Evolutionary conservation across 2,888 invertebrate species (phyloP).

Genomic region (Corbicula japonica): DNA sequence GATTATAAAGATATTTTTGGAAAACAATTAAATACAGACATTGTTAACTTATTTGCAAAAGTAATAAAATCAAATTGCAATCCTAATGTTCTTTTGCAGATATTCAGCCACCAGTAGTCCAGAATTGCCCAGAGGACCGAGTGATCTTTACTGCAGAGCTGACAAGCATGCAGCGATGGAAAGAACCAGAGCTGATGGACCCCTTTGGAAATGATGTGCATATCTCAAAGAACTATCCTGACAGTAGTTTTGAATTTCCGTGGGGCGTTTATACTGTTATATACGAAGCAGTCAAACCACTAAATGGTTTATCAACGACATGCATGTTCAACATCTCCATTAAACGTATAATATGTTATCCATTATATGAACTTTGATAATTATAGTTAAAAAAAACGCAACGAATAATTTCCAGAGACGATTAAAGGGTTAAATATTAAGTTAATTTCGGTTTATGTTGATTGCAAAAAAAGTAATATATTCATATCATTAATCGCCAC

Average conservation of each 20-base stretch:
- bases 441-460: no score
- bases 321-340: slow-evolving; percentile 41
- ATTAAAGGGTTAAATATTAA: no score
- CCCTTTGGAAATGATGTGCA: slow-evolving; percentile 40
- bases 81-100: slow-evolving; percentile 43
- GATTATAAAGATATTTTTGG: no score
- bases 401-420: no score
- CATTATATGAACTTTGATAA: no score
- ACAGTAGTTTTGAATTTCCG: slow-evolving; percentile 39
- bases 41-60: no score
- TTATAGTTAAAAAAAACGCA: no score
- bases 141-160: slow-evolving; percentile 24
- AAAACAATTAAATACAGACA: no score
- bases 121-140: slow-evolving; percentile 21
- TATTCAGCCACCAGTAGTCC: slow-evolving; percentile 51
- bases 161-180: slow-evolving; percentile 42
- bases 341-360: no score
- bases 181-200: slow-evolving; percentile 37
- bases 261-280: slow-evolving; percentile 56
- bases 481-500: no score
- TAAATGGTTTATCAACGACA: slow-evolving; percentile 46
- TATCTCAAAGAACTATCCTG: slow-evolving; percentile 43
- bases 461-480: no score
- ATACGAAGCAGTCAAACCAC: slow-evolving; percentile 41
- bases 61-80: no score